phyloP scores from a whole-genome alignment of 2,113 vertebrate species.

The Xiphias gladius region DNA sequence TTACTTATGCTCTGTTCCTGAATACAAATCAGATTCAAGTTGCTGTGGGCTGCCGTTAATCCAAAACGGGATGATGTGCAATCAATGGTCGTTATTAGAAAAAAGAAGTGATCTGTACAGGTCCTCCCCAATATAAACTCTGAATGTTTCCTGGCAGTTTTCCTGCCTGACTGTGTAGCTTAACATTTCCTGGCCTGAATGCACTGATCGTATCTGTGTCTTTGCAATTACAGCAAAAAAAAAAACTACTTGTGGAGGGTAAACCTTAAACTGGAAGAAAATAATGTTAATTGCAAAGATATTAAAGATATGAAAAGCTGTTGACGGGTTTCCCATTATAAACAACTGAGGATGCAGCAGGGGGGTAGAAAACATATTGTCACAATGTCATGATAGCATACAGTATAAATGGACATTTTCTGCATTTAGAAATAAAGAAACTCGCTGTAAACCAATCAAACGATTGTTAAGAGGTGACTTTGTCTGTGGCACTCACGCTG shows the following conservation, averaged over 20 bases:
- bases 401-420: background rate
- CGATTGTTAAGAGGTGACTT: background rate
- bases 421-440: background rate
- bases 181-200: constrained; percentile 24
- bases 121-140: background rate
- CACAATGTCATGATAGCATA: background rate
- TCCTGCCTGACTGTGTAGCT: background rate
- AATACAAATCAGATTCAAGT: constrained; percentile 40
- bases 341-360: background rate
- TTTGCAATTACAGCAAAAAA: constrained; percentile 27
- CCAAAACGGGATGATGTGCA: constrained; percentile 17
- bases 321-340: background rate
- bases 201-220: constrained; percentile 28
- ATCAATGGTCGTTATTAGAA: background rate
- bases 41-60: constrained; percentile 21
- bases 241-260: background rate
- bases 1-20: constrained; percentile 25
- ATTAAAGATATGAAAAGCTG: background rate
- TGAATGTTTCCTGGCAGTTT: constrained; percentile 23
- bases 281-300: background rate
- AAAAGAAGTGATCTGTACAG: constrained; percentile 16
- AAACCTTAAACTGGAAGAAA: background rate
- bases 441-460: background rate
- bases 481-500: too few relatives aligned
- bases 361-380: background rate